Percentiles rank a stretch among this genome's conserved stretches.
Evolutionary conservation across 2,888 invertebrate genomes (phyloP).

Genomic region (Acheta domesticus): DNA sequence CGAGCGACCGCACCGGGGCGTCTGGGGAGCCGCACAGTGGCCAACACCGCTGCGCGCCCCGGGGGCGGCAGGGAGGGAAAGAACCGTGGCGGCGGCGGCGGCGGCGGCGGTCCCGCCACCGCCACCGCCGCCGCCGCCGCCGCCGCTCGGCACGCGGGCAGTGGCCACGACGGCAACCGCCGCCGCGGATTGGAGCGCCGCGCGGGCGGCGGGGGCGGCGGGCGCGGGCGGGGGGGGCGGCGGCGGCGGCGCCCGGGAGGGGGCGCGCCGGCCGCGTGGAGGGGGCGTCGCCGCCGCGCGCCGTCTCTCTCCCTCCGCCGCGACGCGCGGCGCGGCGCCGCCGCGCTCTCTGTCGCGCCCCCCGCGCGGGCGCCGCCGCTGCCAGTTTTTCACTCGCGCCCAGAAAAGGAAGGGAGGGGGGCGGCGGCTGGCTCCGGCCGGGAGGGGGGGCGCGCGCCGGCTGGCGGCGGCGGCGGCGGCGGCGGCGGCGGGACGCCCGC

Average conservation of each 20-base stretch:
- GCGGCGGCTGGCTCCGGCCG: not conserved
- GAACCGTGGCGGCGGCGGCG: not conserved
- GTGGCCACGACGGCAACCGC: constrained; percentile 41
- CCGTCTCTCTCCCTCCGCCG: constrained; percentile 29
- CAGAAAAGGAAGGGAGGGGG: constrained; percentile 31
- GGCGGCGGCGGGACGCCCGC: constrained; percentile 23
- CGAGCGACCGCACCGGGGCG: not conserved
- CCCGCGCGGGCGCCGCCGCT: constrained; percentile 35
- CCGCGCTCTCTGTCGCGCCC: constrained; percentile 32
- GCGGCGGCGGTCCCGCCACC: not conserved
- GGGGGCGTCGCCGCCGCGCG: constrained; percentile 26
- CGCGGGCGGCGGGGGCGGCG: constrained; percentile 40
- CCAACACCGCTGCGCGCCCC: not conserved
- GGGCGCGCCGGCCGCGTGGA: constrained; percentile 47
- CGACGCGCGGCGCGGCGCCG: constrained; percentile 25
- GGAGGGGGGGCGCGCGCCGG: constrained; percentile 29
- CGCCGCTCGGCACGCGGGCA: constrained; percentile 43
- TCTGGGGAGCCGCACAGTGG: constrained; percentile 18
- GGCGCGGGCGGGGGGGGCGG: constrained; percentile 49
- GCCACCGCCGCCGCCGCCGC: constrained; percentile 38
- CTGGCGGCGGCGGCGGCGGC: constrained; percentile 20
- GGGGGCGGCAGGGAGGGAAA: not conserved
- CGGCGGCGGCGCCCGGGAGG: constrained; percentile 42
- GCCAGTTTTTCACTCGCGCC: constrained; percentile 37
- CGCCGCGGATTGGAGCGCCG: constrained; percentile 37